Percentiles rank a stretch among this genome's conserved stretches.
phyloP scores from a whole-genome alignment of 1,140 invertebrate species.

The Bombus waltoni region DNA sequence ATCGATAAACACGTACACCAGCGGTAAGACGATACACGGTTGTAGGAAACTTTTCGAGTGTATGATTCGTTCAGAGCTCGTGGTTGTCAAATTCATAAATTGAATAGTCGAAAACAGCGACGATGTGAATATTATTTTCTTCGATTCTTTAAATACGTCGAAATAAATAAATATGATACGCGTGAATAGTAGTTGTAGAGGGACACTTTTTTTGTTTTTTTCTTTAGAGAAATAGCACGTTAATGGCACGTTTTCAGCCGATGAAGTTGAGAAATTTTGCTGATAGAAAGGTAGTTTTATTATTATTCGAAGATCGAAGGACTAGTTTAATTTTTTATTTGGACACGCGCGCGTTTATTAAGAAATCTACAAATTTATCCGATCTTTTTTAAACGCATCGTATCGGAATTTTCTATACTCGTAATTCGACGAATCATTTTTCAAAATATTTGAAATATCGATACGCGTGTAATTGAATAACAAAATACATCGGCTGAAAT shows the following conservation, averaged over 20 bases:
- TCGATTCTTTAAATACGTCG: no score
- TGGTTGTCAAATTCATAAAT: neutral
- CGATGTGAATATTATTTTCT: neutral
- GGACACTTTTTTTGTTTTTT: neutral
- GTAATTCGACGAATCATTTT: neutral
- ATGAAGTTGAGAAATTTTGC: neutral
- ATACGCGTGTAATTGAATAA: no score
- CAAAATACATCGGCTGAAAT: neutral
- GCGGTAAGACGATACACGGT: neutral
- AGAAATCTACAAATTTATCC: neutral
- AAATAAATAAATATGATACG: no score
- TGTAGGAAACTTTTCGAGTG: no score
- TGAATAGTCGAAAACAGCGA: neutral
- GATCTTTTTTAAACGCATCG: neutral
- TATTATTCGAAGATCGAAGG: neutral
- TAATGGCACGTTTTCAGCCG: no score
- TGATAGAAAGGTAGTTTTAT: neutral
- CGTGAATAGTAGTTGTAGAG: neutral
- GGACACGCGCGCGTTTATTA: neutral
- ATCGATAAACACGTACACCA: conserved; percentile 6
- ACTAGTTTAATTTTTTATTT: neutral
- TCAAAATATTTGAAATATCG: neutral
- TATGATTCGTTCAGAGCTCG: neutral
- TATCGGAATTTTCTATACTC: neutral
- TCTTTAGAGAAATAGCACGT: no score